Evolutionary conservation across 92 coral and sea anemone genomes (phyloP), one percentile per base, ranked within the genome.

Genomic region (Pocillopora meandrina): DNA sequence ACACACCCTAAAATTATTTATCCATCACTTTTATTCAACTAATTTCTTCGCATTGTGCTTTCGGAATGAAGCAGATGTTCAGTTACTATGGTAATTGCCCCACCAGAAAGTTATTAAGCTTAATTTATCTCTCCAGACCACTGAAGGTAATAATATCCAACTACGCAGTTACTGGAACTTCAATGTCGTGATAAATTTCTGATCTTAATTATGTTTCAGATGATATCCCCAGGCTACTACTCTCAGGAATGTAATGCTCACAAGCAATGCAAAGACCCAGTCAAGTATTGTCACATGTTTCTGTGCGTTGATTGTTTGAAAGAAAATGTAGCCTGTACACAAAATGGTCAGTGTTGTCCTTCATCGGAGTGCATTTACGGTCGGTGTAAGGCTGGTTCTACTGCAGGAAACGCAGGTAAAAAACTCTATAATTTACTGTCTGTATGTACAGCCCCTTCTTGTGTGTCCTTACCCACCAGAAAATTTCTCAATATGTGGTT

Each of bases 221-320:
- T 90, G 92, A 90, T 96, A 80, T 87, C 97, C 7, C 99, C 99
- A 17, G 99, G 99, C 60, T 96, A 94, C 75, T 96, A 96, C 85
- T 95, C 98, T 42, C 99, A 96, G 83, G 99, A 96, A 84, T 96
- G 99, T 68, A 96, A 96, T 82, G 98, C 98, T 15, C 99, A 96
- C 77, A 96, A 96, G 71, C 86, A 84, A 61, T 96, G 99, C 65
- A 95, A 96, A 85, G 98, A 89, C 55, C 75, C 84, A 12, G 84
- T 89, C 13, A 96, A 96, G 71, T 96, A 96, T 71, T 96, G 99
- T 42, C 99, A 96, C 83, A 96, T 96, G 99, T 96, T 96, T 86
- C 89, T 96, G 68, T 96, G 99, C 55, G 99, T 96, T 31, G 98
- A 96, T 78, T 96, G 99, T 63, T 90, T 96, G 77, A 96, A 96